Base-by-base conservation (phyloP, 2,888 invertebrate genomes). In the Tribolium freemani region DNA sequence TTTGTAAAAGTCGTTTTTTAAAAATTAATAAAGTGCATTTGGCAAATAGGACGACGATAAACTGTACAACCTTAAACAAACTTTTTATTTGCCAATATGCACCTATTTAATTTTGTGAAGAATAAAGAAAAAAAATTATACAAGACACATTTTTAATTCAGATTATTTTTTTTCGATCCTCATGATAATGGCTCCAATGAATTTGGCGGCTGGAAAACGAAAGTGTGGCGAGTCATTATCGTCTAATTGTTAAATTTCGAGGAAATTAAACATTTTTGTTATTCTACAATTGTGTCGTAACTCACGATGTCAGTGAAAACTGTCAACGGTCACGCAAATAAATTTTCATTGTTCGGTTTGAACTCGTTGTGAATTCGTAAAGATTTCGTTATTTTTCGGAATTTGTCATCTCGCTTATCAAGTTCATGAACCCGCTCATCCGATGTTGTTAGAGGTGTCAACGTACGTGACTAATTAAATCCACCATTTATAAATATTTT, bases 401-500 rank as follows among this genome's bases (percentile, higher is more conserved):
- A 60, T 46, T 48, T 60, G 63, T 50, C 44, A 45, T 9, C 21
- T 26, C 58, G 13, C 50, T 63, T 63, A 63, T 63, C 63, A 51
- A 63, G 63, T 63, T 51, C 63, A 63, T 63, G 63, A 63, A 46
- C 63, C 50, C 48, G 21, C 48, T 48, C 48, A 60, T 60, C 60
- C 26, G 38, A 44, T 13, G 21, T 48, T 48, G 11, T 48, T 11
- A 21, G 63, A 63, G 63, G 50, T 50, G 63, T 63, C 63, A 51
- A 63, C 63, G 63, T 50, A 63, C 63, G 63, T 63, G 63, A 30
- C 50, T 63, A 63, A 63, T 63, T 63, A 60, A 60, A 48, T 48
- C 48, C 48, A 48, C 60, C 58, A 58, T 60, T 60, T 48, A 46
- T 60, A 60, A 60, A 60, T 26, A 60, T 48, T 60, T 60, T 60